A percentile compares a stretch with the other conserved stretches of the same genome.
These are phyloP conservation scores for Coracias cyanogaster DNA, from an alignment of 2,797 vertebrate genomes.

Conservation along the genomic window DNA sequence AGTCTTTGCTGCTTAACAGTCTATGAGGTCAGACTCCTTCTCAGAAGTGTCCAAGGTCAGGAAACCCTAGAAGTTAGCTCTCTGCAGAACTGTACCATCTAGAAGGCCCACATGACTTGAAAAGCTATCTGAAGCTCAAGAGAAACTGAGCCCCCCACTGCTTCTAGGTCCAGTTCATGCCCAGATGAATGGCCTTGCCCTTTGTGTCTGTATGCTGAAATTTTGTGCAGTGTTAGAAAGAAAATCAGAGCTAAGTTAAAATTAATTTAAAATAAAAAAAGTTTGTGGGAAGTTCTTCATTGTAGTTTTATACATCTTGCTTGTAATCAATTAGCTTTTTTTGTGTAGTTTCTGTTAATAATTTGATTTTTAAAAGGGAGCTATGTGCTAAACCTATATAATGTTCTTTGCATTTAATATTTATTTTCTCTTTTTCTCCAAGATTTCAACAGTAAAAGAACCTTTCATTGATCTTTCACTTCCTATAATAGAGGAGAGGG, in stretches of 20 bases:
- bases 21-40: neutral
- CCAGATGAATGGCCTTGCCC: neutral
- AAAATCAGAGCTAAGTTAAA: neutral
- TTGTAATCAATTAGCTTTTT: conserved; percentile 3
- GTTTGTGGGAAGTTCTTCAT: conserved; percentile 51
- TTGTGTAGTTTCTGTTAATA: neutral
- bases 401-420: neutral
- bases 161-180: neutral
- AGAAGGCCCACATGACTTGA: neutral
- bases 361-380: neutral
- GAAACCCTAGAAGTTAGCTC: neutral
- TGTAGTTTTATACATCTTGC: conserved; percentile 17
- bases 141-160: neutral
- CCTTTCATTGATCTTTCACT: conserved; percentile 98
- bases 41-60: neutral
- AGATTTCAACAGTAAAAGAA: conserved; percentile 97
- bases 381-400: neutral
- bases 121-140: neutral
- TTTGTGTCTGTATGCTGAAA: neutral
- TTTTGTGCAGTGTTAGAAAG: neutral
- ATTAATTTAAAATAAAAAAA: neutral
- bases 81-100: neutral
- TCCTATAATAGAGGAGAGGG: conserved; percentile 97
- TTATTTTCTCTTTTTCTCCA: conserved; percentile 70
- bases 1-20: neutral